phyloP scores from a whole-genome alignment of 2,113 vertebrate genomes.

The Tenebrosternarchus preto region DNA sequence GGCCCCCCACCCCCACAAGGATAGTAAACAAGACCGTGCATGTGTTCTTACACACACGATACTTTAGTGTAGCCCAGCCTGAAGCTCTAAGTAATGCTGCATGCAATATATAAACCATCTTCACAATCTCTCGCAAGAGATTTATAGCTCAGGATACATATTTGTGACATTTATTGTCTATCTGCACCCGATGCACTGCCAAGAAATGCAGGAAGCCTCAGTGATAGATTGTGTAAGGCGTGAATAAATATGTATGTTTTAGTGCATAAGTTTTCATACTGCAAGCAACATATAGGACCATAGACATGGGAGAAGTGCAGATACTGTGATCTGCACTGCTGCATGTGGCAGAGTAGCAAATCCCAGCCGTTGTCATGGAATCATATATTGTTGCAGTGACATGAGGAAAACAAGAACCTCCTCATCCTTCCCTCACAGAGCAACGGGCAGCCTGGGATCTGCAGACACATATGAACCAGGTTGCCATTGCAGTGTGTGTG shows the following conservation, averaged over 20 bases:
- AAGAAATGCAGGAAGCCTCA: conserved; percentile 15
- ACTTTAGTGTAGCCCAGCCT: conserved; percentile 1
- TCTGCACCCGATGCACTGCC: conserved; percentile 26
- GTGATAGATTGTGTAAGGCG: conserved; percentile 12
- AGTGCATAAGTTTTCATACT: background rate
- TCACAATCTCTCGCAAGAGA: conserved; percentile 14
- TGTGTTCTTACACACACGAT: background rate
- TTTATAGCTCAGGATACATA: conserved; percentile 20
- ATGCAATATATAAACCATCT: background rate
- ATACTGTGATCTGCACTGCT: no score
- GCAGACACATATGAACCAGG: background rate
- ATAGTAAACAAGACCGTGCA: background rate
- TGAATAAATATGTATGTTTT: background rate
- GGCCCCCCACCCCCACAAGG: no score
- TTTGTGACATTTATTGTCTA: conserved; percentile 23
- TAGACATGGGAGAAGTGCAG: no score
- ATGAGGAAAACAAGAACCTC: no score
- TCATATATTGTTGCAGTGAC: no score
- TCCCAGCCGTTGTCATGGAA: no score
- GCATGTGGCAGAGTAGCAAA: no score
- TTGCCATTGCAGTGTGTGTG: background rate
- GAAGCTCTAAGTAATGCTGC: conserved; percentile 17
- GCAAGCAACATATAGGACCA: background rate
- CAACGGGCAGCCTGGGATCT: no score
- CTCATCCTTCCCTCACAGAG: no score